Percentiles rank a stretch among this genome's conserved stretches.
These are phyloP conservation scores for Drosophila bipectinata DNA, from an alignment of 1,140 invertebrate genomes.

Conservation along the genomic window DNA sequence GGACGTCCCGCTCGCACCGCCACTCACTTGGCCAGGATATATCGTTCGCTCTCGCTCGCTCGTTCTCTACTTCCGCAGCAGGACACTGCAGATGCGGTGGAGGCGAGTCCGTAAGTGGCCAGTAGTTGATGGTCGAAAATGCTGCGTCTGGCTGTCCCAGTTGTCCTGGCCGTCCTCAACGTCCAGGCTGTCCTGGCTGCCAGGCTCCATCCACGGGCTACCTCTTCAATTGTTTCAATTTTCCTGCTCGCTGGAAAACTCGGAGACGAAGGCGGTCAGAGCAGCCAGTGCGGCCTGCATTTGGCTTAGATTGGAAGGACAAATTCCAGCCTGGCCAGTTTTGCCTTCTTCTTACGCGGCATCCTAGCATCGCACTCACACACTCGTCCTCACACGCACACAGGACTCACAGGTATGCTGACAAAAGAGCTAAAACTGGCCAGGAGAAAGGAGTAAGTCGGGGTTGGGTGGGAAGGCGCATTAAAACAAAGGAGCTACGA, in stretches of 20 bases:
- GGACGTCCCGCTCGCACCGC: conserved; percentile 47
- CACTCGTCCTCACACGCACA: conserved; percentile 8
- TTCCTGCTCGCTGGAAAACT: conserved; percentile 64
- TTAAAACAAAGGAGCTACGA: conserved; percentile 78
- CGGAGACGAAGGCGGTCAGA: conserved; percentile 36
- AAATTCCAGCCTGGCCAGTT: conserved; percentile 67
- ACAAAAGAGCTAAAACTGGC: conserved; percentile 69
- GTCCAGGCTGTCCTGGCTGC: conserved; percentile 8
- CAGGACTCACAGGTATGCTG: conserved; percentile 61
- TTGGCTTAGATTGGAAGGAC: conserved; percentile 82
- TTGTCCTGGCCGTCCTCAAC: conserved; percentile 18
- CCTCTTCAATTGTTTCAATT: conserved; percentile 80
- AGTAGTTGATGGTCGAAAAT: conserved; percentile 81
- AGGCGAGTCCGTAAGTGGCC: conserved; percentile 71
- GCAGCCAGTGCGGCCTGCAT: conserved; percentile 54
- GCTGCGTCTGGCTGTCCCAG: conserved; percentile 61
- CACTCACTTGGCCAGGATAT: conserved; percentile 16
- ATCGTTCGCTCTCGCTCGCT: conserved; percentile 30
- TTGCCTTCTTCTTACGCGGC: conserved; percentile 79
- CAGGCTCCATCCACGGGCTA: conserved; percentile 41
- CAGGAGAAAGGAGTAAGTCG: conserved; percentile 41
- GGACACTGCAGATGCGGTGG: conserved; percentile 56
- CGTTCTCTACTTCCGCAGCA: conserved; percentile 28
- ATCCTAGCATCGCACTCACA: conserved; percentile 48
- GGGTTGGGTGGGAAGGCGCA: conserved; percentile 50